Evolutionary conservation across 2,113 vertebrate genomes (phyloP), one percentile per base, ranked within the genome.

Genomic region (Gambusia holbrooki): DNA sequence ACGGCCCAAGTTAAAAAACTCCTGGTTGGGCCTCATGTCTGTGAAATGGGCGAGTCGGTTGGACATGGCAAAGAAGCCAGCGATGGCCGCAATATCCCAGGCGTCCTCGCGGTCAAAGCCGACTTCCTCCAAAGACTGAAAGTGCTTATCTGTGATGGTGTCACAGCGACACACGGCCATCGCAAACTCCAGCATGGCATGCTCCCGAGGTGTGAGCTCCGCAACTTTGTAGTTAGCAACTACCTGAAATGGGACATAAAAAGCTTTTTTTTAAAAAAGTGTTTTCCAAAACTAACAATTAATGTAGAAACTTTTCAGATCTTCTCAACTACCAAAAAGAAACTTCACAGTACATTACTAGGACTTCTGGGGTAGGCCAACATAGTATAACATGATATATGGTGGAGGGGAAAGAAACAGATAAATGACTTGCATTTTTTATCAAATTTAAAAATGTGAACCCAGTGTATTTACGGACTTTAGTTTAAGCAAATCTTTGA

Each of bases 51-150:
- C 94, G 6, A 98, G 86, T 2, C 92, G 87, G 73, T 96, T 97
- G 30, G 95, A 96, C 95, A 96, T 93, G 27, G 96, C 94, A 62
- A 96, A 97, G 82, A 97, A 97, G 14, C 95, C 94, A 15, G 95
- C 71, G 45, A 97, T 93, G 74, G 93, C 87, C n/a, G 91, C 94
- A 22, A 96, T 96, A 86, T 96, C 96, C 96, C 96, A 97, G 54
- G 94, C 93, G 1, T 96, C 95, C 81, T 97, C 96, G 0, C 69
- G 85, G 76, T 95, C 94, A 66, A 98, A 96, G 4, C 95, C 95
- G 0, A 93, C 95, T 11, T 87, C 85, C 83, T 96, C 92, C 51
- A 97, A 86, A 35, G 93, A 86, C 81, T 77, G 84, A 67, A 97
- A 94, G 71, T 95, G 95, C 74, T 94, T 79, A 5, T 97, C 94